Conservation (phyloP, 2,113 vertebrate genomes). For the Anseranas semipalmata region DNA sequence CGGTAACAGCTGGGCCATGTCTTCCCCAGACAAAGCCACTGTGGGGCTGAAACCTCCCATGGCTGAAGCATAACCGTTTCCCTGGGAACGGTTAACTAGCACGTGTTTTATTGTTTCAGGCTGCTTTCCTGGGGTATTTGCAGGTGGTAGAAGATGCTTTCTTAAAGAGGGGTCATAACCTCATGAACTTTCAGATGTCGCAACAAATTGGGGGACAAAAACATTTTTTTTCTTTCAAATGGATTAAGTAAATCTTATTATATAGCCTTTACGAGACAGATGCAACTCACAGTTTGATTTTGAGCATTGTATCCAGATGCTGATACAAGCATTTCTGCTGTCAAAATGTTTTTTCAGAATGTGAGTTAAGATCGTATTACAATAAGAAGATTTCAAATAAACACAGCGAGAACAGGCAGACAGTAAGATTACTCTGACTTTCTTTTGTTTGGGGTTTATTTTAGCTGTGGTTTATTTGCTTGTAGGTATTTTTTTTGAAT, state of each 20-base stretch:
- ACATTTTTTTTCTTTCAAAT: slow-evolving; percentile 72
- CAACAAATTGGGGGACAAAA: slow-evolving; percentile 88
- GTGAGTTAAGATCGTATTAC: background rate
- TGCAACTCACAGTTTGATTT: slow-evolving; percentile 62
- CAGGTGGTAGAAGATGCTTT: slow-evolving; percentile 81
- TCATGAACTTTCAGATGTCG: slow-evolving; percentile 85
- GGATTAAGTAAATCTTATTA: slow-evolving; percentile 83
- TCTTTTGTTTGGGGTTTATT: background rate
- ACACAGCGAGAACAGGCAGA: background rate
- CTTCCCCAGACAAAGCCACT: slow-evolving; percentile 78
- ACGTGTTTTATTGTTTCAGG: slow-evolving; percentile 90
- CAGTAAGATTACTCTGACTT: background rate
- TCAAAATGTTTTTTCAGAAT: background rate
- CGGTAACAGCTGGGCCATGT: slow-evolving; percentile 84
- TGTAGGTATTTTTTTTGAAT: background rate
- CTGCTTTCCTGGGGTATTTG: slow-evolving; percentile 84
- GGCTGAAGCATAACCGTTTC: slow-evolving; percentile 85
- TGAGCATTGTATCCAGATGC: slow-evolving; percentile 73
- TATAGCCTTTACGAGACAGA: slow-evolving; percentile 71
- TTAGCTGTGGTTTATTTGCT: background rate
- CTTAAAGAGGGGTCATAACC: slow-evolving; percentile 83
- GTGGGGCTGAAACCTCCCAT: slow-evolving; percentile 73
- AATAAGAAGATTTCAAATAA: slow-evolving; percentile 2
- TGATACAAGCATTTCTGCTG: slow-evolving; percentile 64
- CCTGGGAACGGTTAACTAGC: slow-evolving; percentile 87